Percentiles rank a stretch among this genome's conserved stretches.
phyloP scores from a whole-genome alignment of 2,797 vertebrate genomes.

The Octomys mimax region DNA sequence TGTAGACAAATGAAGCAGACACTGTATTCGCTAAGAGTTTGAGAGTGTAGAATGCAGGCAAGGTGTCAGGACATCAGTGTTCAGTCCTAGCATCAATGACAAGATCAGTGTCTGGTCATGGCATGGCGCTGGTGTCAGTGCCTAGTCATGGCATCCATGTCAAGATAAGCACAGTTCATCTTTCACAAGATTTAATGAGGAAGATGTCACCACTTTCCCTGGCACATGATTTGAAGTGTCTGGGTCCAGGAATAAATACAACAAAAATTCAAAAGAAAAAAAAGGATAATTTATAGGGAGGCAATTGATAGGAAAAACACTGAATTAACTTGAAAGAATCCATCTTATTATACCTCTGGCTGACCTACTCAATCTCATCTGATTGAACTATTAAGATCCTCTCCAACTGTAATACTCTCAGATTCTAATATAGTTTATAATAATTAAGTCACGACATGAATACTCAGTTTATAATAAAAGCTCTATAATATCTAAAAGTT shows the following conservation, averaged over 20 bases:
- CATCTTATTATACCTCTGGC: not conserved
- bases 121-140: not conserved
- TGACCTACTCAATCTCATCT: not conserved
- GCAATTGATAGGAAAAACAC: not conserved
- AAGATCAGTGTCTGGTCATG: too few species aligned
- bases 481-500: constrained; percentile 35
- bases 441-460: constrained; percentile 3
- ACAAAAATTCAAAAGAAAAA: not conserved
- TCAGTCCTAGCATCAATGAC: not conserved
- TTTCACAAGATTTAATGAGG: not conserved
- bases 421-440: constrained; percentile 3
- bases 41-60: not conserved
- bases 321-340: not conserved
- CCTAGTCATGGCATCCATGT: not conserved
- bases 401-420: not conserved
- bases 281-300: not conserved
- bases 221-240: not conserved
- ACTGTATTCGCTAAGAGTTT: not conserved
- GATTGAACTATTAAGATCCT: not conserved
- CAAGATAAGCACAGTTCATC: not conserved
- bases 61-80: not conserved
- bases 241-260: constrained; percentile 22
- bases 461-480: constrained; percentile 1
- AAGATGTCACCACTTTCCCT: not conserved
- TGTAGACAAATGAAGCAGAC: constrained; percentile 8